A percentile compares a stretch with the other conserved stretches of the same genome.
phyloP scores from a whole-genome alignment of 2,888 invertebrate genomes.

The Nephrotoma flavescens region DNA sequence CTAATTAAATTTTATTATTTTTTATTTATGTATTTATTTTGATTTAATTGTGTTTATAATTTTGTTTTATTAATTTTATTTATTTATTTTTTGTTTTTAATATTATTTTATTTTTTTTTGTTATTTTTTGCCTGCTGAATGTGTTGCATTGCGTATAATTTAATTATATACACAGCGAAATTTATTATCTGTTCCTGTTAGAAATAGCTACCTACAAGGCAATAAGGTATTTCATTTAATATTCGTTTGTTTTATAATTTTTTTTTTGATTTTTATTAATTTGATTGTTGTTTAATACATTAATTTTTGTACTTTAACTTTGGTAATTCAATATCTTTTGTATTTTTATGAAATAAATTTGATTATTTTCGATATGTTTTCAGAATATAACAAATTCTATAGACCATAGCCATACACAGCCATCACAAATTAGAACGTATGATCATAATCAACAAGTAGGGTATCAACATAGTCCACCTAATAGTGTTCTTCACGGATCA shows the following conservation, averaged over 20 bases:
- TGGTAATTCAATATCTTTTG: background rate
- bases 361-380: background rate
- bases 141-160: constrained; percentile 30
- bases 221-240: constrained; percentile 54
- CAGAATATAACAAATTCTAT: constrained; percentile 3
- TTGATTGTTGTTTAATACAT: background rate
- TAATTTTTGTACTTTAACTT: constrained; percentile 1
- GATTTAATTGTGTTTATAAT: constrained; percentile 13
- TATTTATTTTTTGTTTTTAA: constrained; percentile 30
- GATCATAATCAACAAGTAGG: constrained; percentile 16
- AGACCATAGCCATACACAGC: constrained; percentile 9
- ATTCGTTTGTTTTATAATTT: constrained; percentile 28
- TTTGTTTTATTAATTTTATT: constrained; percentile 7
- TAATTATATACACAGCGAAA: constrained; percentile 58
- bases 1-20: constrained; percentile 7
- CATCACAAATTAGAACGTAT: constrained; percentile 5
- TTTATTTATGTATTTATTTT: constrained; percentile 16
- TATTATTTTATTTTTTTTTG: constrained; percentile 24
- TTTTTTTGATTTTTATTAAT: constrained; percentile 17
- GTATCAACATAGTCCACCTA: constrained; percentile 16
- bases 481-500: constrained; percentile 17
- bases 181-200: constrained; percentile 77
- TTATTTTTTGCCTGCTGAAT: constrained; percentile 35
- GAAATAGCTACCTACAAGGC: constrained; percentile 69
- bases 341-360: background rate